Evolutionary conservation across 2,888 invertebrate species (phyloP).

Genomic region (Heliconius sara): DNA sequence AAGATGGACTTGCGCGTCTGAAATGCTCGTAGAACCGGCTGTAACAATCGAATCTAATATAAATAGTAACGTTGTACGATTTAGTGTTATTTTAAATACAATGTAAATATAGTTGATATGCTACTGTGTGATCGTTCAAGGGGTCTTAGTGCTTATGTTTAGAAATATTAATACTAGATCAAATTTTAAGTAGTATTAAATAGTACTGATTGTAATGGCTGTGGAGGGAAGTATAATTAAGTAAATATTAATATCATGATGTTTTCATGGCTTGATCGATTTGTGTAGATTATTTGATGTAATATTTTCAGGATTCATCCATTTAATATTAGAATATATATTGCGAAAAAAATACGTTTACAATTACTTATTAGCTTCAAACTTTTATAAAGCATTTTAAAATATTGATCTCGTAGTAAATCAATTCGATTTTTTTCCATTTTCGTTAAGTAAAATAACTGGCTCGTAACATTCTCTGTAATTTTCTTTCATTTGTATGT

Average conservation of each 20-base stretch:
- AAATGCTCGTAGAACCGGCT: conserved; percentile 61
- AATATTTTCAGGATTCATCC: not conserved
- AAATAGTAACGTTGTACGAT: conserved; percentile 68
- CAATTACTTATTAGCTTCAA: not conserved
- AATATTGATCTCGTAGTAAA: not conserved
- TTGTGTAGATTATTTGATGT: not conserved
- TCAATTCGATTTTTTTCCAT: not conserved
- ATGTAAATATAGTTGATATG: conserved; percentile 47
- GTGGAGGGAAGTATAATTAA: conserved; percentile 77
- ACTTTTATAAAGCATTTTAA: not conserved
- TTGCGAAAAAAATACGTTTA: not conserved
- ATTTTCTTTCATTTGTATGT: conserved; percentile 42
- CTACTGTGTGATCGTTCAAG: conserved; percentile 50
- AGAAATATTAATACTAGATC: conserved; percentile 54
- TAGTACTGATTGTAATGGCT: conserved; percentile 73
- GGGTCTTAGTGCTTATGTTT: conserved; percentile 51
- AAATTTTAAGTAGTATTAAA: conserved; percentile 73
- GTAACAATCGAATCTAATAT: conserved; percentile 63
- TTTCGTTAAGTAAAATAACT: not conserved
- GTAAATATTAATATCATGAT: conserved; percentile 59
- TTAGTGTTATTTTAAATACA: conserved; percentile 50
- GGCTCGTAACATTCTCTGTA: conserved; percentile 14
- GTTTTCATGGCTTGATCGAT: not conserved
- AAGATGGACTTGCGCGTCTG: conserved; percentile 43
- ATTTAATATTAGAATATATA: not conserved